These are phyloP conservation scores for Nothocercus nigrocapillus DNA, from an alignment of 2,113 vertebrate species.

Conservation along the genomic window DNA sequence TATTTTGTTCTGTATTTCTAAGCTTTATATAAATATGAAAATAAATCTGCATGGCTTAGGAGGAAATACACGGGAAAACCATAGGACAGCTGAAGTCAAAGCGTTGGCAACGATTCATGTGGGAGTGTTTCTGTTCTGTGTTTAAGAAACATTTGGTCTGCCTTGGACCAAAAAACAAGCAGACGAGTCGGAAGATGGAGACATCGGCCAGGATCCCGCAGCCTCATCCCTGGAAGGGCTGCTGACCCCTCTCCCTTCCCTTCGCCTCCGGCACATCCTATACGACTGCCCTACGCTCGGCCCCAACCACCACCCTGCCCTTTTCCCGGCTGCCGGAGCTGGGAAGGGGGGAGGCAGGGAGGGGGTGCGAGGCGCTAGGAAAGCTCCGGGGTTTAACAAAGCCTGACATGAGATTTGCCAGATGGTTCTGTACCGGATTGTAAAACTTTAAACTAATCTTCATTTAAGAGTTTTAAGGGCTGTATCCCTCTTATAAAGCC, in stretches of 20 bases:
- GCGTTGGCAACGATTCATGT: neutral
- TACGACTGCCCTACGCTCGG: accelerated
- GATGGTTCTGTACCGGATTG: slow-evolving; percentile 76
- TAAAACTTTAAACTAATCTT: slow-evolving; percentile 84
- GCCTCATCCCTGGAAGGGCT: neutral
- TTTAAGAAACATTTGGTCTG: neutral
- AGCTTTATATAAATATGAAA: neutral
- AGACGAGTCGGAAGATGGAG: neutral
- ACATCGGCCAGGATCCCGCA: neutral
- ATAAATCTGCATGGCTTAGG: neutral
- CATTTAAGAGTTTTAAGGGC: slow-evolving; percentile 83
- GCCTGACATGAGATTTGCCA: slow-evolving; percentile 75
- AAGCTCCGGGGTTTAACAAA: slow-evolving; percentile 72
- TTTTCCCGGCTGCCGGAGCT: no score
- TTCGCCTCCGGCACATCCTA: no score
- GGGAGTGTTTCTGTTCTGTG: neutral
- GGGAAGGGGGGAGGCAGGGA: neutral
- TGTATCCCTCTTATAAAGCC: slow-evolving; percentile 76
- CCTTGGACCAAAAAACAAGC: neutral
- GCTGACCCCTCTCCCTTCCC: accelerated
- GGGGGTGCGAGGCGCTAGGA: neutral
- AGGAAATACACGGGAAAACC: neutral
- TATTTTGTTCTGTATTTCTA: neutral
- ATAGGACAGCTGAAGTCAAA: neutral
- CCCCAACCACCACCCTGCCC: neutral